Evolutionary conservation across 2,797 vertebrate genomes (phyloP), one percentile per base, ranked within the genome.

Genomic region (Sebastiscus albofasciatus): DNA sequence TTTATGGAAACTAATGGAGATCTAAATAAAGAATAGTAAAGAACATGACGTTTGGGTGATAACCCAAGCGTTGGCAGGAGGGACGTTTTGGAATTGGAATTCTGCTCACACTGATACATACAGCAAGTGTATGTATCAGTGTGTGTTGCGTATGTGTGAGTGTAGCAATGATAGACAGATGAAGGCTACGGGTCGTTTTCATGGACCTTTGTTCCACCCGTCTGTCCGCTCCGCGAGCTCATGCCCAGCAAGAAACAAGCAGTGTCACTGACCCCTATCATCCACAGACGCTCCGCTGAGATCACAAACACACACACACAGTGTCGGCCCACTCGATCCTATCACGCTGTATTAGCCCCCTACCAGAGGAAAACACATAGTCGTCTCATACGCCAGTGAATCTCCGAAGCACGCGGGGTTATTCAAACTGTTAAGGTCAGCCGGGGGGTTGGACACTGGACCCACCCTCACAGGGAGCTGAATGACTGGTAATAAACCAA

Each of bases 221-320:
- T 75, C 81, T 64, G 79, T 80, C 65, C 0, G 33, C 59, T 74
- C 64, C 0, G 56, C 34, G n/a, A 86, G 83, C 73, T 84, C 42
- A 72, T 12, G 60, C 86, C 66, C 81, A 79, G 85, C 66, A 62
- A 85, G 79, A 89, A 89, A 84, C 85, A 90, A 80, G 79, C 77
- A 29, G 83, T 90, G 91, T 93, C 92, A 91, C 72, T 92, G 88
- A 92, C 92, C 92, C 82, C 87, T 83, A 93, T 92, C 93, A 93
- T 90, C 91, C 42, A 4, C 87, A 81, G 81, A 88, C 10, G 54
- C 84, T 86, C 83, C 2, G 5, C 89, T 52, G 80, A 85, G 79
- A 89, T 87, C 83, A 80, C 75, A 72, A 36, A 82, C 80, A 73
- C 82, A 77, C 82, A 77, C 83, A 79, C 66, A 75, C 59, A 79